phyloP scores from a whole-genome alignment of 2,797 vertebrate species.

The Aphelocoma californica region DNA sequence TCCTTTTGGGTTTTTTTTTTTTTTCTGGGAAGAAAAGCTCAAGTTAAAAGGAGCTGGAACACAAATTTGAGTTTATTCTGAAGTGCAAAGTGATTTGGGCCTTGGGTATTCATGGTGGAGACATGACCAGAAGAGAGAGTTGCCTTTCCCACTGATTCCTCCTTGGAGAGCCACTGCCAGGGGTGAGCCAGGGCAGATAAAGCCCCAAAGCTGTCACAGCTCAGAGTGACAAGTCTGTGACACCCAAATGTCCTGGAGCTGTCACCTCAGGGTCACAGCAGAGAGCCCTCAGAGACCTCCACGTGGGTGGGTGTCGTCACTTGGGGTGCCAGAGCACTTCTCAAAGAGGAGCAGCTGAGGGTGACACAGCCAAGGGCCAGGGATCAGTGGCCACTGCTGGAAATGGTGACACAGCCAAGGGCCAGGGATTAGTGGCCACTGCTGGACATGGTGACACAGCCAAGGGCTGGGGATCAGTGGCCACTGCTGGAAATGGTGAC shows the following conservation, averaged over 20 bases:
- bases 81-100: too few relatives aligned
- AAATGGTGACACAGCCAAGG: rapidly evolving
- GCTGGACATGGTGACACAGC: too few relatives aligned
- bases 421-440: rapidly evolving
- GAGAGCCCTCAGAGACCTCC: neutral
- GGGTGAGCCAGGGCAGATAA: neutral
- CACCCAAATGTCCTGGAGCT: neutral
- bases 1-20: neutral
- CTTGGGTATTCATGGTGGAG: rapidly evolving
- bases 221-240: neutral
- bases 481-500: neutral
- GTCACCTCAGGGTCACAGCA: neutral
- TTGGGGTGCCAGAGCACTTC: neutral
- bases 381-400: too few relatives aligned
- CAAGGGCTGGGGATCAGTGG: neutral
- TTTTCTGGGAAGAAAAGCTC: neutral
- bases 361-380: rapidly evolving
- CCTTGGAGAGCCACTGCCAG: neutral
- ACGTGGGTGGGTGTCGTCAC: rapidly evolving
- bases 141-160: rapidly evolving
- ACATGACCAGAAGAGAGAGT: rapidly evolving
- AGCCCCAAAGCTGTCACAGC: neutral
- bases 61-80: neutral
- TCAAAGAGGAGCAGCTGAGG: rapidly evolving
- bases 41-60: neutral